Evolutionary conservation across 2,888 invertebrate species (phyloP).

Genomic region (Cryptocephalus primarius): DNA sequence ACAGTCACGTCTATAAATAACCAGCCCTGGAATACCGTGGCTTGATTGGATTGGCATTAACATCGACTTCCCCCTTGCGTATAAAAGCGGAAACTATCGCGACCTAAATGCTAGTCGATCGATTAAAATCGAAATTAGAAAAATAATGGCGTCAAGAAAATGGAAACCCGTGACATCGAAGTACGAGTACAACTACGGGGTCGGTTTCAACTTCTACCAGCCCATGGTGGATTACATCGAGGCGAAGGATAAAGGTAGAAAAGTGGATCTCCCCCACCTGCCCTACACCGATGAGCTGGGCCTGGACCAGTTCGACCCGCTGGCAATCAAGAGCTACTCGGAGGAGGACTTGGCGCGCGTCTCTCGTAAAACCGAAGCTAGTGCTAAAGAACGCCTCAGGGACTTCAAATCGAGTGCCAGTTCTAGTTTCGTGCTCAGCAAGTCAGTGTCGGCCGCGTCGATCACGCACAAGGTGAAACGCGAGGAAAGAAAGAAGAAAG

Average conservation of each 20-base stretch:
- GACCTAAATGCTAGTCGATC: conserved; percentile 14
- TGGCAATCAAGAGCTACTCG: conserved; percentile 55
- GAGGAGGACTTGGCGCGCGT: conserved; percentile 55
- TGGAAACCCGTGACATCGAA: conserved; percentile 51
- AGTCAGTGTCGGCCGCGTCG: conserved; percentile 51
- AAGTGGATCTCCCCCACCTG: conserved; percentile 47
- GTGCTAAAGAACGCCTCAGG: conserved; percentile 56
- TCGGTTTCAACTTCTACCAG: conserved; percentile 74
- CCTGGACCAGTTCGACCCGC: conserved; percentile 54
- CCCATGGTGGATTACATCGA: conserved; percentile 80
- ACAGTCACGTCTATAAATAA: conserved; percentile 6
- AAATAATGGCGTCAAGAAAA: conserved; percentile 14
- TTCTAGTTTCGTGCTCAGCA: conserved; percentile 50
- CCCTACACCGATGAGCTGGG: conserved; percentile 65
- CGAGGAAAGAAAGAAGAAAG: conserved; percentile 40
- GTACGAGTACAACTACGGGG: conserved; percentile 75
- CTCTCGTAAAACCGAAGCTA: conserved; percentile 54
- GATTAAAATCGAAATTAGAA: no score
- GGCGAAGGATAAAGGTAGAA: conserved; percentile 45
- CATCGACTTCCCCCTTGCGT: conserved; percentile 12
- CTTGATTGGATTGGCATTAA: conserved; percentile 24
- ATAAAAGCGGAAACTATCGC: conserved; percentile 19
- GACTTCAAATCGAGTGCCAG: conserved; percentile 48
- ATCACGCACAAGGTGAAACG: conserved; percentile 51
- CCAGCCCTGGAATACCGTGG: conserved; percentile 10